Conservation (phyloP, 2,797 vertebrate species). For the Pangasius krempfi region DNA sequence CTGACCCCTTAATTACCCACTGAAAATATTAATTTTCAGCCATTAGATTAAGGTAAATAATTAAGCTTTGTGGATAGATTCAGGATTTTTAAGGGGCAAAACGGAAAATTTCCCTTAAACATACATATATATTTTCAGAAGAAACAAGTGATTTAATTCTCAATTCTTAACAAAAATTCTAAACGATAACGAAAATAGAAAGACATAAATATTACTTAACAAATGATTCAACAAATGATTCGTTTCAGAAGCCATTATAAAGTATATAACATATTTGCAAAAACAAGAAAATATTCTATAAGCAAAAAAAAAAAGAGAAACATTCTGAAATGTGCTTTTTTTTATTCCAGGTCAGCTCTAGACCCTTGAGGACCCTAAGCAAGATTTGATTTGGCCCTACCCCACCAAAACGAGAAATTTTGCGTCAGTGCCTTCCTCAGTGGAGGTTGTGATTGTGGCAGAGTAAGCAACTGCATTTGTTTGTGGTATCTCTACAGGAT, state of each 20-base stretch:
- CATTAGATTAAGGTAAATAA: background rate
- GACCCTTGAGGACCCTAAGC: background rate
- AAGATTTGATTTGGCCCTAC: background rate
- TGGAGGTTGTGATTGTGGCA: background rate
- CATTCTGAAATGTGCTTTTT: background rate
- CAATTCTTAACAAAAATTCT: background rate
- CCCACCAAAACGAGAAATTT: background rate
- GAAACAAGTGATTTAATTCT: background rate
- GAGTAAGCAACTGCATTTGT: background rate
- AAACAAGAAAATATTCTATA: background rate
- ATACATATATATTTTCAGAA: too few species aligned
- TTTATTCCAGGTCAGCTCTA: background rate
- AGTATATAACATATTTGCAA: background rate
- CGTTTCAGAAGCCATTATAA: background rate
- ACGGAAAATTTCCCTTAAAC: background rate
- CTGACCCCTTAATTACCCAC: too few species aligned
- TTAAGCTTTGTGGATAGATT: background rate
- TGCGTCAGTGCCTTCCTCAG: background rate
- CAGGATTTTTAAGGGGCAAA: background rate
- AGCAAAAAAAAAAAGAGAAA: background rate
- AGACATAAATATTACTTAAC: too few species aligned
- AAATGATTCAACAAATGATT: too few species aligned
- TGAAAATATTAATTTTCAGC: background rate
- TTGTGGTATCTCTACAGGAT: background rate
- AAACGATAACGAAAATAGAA: too few species aligned